Evolutionary conservation across 2,888 invertebrate species (phyloP), one percentile per base, ranked within the genome.

Genomic region (Drosophila kuntzei): DNA sequence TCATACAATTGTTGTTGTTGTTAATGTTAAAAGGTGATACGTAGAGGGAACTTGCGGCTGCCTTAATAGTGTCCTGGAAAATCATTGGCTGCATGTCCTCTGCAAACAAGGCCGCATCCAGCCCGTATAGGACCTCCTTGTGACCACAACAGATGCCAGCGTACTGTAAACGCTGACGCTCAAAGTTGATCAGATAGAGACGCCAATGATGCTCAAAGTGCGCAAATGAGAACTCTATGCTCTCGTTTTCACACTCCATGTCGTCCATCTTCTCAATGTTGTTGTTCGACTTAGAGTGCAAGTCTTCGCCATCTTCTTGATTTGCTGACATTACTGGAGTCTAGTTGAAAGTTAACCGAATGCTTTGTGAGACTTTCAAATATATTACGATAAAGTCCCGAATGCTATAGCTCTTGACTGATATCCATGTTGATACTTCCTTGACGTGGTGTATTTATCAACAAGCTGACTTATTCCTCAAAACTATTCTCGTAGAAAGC

Each of bases 151-250:
- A 32, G 20, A 58, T 55, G 9, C 44, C 49, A 0, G 37, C 34
- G 18, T 57, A 53, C 9, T 27, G 29, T 4, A 71, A 47, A 2
- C 60, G 49, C n/a, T 39, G 59, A 0, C 53, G 55, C 39, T 74
- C 57, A 32, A 74, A 76, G 9, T 61, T 37, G 2, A 18, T 27
- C 49, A 76, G n/a, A 32, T 50, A 22, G 1, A 49, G 51, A 5
- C 41, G 53, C 73, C 73, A 74, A 7, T 76, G 73, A 0, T 22
- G 60, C 44, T 74, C 73, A 11, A 74, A 74, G 7, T 57, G 66
- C 0, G 37, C 77, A 39, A 74, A 39, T 1, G 57, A 57, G 14
- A 49, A 57, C 2, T 72, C 73, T 5, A 20, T 27, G n/a, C 46
- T 36, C 3, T 72, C 62, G 14, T 2, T 16, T n/a, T 12, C 29